phyloP scores from a whole-genome alignment of 2,113 vertebrate species.

The Elephantulus edwardii region DNA sequence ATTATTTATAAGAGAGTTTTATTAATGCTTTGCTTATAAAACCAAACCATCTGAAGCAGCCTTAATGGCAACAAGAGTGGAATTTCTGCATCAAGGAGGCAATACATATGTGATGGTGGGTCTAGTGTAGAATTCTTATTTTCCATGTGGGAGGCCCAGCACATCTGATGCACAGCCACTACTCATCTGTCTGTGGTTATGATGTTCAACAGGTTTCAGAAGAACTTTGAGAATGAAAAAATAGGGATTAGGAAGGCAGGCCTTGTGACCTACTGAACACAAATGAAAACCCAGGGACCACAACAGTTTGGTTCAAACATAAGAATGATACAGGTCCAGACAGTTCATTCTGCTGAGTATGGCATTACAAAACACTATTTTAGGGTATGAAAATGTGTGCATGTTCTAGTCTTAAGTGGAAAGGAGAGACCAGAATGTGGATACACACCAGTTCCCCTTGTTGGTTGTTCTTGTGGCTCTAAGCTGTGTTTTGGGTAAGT shows the following conservation, averaged over 20 bases:
- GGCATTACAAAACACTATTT: background rate
- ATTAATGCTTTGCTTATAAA: constrained; percentile 30
- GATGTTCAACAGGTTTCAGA: background rate
- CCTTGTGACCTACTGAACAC: background rate
- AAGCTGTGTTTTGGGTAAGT: background rate
- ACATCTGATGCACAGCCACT: background rate
- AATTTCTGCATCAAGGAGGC: background rate
- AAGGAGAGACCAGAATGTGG: background rate
- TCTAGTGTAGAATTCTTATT: background rate
- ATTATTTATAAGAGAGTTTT: background rate
- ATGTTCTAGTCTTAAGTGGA: background rate
- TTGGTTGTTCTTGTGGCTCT: background rate
- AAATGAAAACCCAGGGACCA: background rate
- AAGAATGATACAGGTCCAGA: background rate
- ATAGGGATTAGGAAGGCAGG: background rate
- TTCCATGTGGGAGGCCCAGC: background rate
- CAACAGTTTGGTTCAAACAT: background rate
- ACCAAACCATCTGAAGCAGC: constrained; percentile 29
- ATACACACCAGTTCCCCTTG: background rate
- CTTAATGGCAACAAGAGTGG: background rate
- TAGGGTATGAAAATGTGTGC: background rate
- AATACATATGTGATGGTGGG: background rate
- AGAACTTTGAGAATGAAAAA: background rate
- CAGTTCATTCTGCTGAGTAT: background rate
- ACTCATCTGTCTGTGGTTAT: background rate